These are phyloP conservation scores for Heliconius ismenius DNA, from an alignment of 2,888 invertebrate species.

Conservation along the genomic window DNA sequence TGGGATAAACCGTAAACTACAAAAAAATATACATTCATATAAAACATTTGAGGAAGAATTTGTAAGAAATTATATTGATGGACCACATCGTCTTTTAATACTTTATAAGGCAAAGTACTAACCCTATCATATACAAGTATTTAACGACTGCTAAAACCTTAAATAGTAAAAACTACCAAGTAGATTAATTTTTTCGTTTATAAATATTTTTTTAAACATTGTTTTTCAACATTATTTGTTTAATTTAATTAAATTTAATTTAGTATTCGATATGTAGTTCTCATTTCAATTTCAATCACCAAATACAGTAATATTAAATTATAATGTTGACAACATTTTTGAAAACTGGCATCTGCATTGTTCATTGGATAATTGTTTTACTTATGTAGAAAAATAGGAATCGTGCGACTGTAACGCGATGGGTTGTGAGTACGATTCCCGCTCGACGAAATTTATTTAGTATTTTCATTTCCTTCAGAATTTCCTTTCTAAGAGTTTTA, in stretches of 20 bases:
- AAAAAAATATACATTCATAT: not conserved
- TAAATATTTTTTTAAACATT: not conserved
- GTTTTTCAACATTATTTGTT: not conserved
- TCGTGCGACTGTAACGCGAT: not conserved
- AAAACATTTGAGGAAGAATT: constrained; percentile 13
- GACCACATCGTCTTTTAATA: not conserved
- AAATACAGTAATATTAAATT: not conserved
- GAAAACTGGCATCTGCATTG: not conserved
- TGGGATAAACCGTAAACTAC: no score
- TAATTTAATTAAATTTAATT: not conserved
- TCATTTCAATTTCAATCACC: not conserved
- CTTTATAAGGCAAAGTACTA: not conserved
- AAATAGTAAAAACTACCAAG: not conserved
- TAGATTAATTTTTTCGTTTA: not conserved
- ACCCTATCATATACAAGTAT: not conserved
- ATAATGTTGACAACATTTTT: not conserved
- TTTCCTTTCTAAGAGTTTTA: no score
- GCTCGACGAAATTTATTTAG: no score
- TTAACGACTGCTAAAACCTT: not conserved
- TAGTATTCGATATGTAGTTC: not conserved
- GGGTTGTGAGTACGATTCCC: not conserved
- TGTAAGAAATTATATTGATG: not conserved
- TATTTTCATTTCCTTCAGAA: no score
- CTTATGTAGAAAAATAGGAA: no score
- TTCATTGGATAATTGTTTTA: not conserved